Base-by-base conservation (phyloP, 2,113 vertebrate species). In the Planiliza haematocheilus region DNA sequence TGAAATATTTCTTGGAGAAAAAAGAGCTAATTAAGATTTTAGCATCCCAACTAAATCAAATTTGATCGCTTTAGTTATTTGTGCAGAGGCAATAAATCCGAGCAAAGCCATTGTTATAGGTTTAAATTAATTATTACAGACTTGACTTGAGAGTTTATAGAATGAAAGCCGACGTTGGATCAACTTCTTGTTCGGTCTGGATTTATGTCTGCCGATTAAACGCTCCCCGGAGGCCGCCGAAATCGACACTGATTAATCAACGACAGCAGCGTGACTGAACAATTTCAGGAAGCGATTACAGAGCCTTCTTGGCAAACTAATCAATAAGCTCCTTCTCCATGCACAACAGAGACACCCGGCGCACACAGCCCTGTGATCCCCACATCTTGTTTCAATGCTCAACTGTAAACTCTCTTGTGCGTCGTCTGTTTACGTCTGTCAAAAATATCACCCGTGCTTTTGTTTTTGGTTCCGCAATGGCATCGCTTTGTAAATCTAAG, bases 331-430 rank as follows among this genome's bases (percentile, higher is more conserved):
- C 74, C 74, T 69, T 63, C 71, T 70, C 52, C 55, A 24, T 18
- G 48, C 72, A 52, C 73, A 53, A 58, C 62, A 61, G 73, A 86
- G 80, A 86, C 81, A 83, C 85, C 82, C 89, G 82, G 63, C 60
- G 20, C 53, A 71, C 62, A 82, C 75, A 74, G 49, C 38, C 59
- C 18, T 65, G 82, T 85, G 58, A 80, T 79, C 85, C 81, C 75
- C 74, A 85, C 93, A 89, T 91, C 88, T 89, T 91, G 91, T 89
- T 93, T 60, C 83, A 88, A 92, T 90, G 90, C 86, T 64, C 55
- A 1, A 90, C 80, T 81, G 85, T 90, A 92, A 93, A 93, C 88
- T 67, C 63, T 83, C 83, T 61, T 76, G 81, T 70, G 62, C 78
- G 73, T 79, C 51, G 76, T 81, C 82, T 93, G 92, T 93, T 94